phyloP scores from a whole-genome alignment of 1,140 invertebrate species.

The Drosophila virilis region DNA sequence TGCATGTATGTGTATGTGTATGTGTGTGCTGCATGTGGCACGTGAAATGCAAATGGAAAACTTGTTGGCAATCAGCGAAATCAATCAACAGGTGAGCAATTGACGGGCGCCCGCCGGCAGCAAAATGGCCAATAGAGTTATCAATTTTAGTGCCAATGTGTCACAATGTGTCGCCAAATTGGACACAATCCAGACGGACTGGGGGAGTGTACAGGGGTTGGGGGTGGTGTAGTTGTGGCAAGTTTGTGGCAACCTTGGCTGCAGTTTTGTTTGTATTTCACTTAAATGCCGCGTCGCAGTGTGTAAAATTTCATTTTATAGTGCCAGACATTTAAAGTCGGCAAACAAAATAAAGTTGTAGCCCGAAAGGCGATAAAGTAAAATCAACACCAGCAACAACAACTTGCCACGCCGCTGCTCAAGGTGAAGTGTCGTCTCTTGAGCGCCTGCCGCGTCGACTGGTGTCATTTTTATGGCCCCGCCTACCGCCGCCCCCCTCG shows the following conservation, averaged over 20 bases:
- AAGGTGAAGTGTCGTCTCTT: conserved; percentile 58
- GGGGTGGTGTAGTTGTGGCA: conserved; percentile 15
- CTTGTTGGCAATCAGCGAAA: conserved; percentile 77
- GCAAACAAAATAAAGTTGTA: conserved; percentile 70
- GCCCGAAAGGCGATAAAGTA: conserved; percentile 59
- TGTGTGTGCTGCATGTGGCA: conserved; percentile 28
- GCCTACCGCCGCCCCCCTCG: neutral
- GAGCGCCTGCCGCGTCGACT: conserved; percentile 22
- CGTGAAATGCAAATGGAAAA: conserved; percentile 69
- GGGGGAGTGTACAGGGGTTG: conserved; percentile 11
- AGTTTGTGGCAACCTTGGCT: conserved; percentile 41
- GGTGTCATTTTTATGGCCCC: conserved; percentile 31
- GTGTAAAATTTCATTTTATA: conserved; percentile 76
- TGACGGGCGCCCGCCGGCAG: conserved; percentile 56
- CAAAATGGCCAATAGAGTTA: conserved; percentile 78
- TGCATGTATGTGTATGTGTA: conserved; percentile 3
- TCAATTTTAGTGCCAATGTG: conserved; percentile 77
- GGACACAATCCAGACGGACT: neutral
- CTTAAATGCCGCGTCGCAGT: conserved; percentile 51
- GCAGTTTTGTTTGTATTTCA: conserved; percentile 28
- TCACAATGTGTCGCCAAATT: conserved; percentile 54
- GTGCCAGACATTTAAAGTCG: conserved; percentile 51
- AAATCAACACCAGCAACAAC: conserved; percentile 23
- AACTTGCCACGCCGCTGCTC: conserved; percentile 44
- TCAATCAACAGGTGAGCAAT: conserved; percentile 78